Conservation (phyloP, 1,140 invertebrate genomes). For the Pentalonia nigronervosa region DNA sequence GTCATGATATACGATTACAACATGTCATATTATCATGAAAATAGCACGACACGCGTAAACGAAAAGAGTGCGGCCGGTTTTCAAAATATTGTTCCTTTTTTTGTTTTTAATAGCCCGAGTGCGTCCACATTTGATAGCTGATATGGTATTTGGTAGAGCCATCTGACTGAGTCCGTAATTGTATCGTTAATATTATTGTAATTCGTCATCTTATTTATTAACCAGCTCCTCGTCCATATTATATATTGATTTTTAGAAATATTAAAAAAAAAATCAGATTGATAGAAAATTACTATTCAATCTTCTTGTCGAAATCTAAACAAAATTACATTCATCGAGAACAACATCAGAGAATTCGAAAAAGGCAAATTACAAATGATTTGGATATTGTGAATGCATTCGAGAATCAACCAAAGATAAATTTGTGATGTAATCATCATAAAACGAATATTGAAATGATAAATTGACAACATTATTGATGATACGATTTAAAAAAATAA, state of each 20-base stretch:
- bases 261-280: not conserved
- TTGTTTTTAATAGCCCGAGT: too few species aligned
- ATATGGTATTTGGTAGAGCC: too few species aligned
- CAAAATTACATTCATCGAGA: not conserved
- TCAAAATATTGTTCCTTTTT: too few species aligned
- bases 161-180: not conserved
- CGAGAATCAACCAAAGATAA: not conserved
- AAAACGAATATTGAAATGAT: not conserved
- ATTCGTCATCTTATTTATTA: not conserved
- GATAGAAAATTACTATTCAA: not conserved
- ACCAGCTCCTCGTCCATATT: not conserved
- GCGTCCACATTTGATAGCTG: too few species aligned
- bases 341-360: not conserved
- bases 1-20: too few species aligned
- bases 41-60: too few species aligned
- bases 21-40: too few species aligned
- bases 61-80: too few species aligned
- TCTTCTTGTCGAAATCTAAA: not conserved
- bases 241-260: not conserved
- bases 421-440: not conserved
- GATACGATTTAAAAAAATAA: not conserved
- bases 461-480: not conserved
- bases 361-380: not conserved
- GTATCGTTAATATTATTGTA: not conserved
- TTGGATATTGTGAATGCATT: not conserved